Conservation (phyloP, 1,140 invertebrate genomes). For the Drosophila nebulosa region DNA sequence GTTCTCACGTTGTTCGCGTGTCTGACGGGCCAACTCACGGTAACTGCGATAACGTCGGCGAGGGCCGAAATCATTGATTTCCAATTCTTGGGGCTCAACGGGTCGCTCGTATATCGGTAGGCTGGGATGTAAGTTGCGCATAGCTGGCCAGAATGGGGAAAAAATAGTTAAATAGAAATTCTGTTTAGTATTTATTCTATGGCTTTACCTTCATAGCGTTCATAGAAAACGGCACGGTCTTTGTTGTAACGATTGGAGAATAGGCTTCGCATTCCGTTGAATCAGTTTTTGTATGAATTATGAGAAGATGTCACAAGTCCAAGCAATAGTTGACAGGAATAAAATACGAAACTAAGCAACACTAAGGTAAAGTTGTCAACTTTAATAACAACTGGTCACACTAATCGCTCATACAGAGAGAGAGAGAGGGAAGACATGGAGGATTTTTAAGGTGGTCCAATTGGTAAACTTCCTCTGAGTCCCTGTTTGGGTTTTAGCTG, state of each 20-base stretch:
- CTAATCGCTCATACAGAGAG: too few species aligned
- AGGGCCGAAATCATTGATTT: not conserved
- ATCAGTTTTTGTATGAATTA: too few species aligned
- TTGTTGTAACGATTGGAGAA: slow-evolving; percentile 32
- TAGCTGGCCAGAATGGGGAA: not conserved
- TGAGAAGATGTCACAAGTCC: too few species aligned
- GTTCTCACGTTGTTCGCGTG: slow-evolving; percentile 1
- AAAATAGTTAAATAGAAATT: not conserved
- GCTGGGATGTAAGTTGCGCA: slow-evolving; percentile 3
- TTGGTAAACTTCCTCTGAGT: too few species aligned
- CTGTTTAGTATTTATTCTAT: not conserved
- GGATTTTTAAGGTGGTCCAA: too few species aligned
- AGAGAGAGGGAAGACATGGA: too few species aligned
- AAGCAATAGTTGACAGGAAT: too few species aligned
- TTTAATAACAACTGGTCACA: too few species aligned
- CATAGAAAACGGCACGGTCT: slow-evolving; percentile 19
- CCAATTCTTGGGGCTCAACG: not conserved
- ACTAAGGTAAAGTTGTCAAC: too few species aligned
- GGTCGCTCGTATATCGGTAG: slow-evolving; percentile 14
- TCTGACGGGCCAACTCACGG: not conserved
- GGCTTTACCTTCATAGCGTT: slow-evolving; percentile 25
- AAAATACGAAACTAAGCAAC: too few species aligned
- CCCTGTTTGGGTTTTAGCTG: too few species aligned
- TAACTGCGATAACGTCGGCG: not conserved
- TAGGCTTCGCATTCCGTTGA: slow-evolving; percentile 23